Percentiles rank a stretch among this genome's conserved stretches.
phyloP scores from a whole-genome alignment of 2,797 vertebrate species.

The Pitangus sulphuratus region DNA sequence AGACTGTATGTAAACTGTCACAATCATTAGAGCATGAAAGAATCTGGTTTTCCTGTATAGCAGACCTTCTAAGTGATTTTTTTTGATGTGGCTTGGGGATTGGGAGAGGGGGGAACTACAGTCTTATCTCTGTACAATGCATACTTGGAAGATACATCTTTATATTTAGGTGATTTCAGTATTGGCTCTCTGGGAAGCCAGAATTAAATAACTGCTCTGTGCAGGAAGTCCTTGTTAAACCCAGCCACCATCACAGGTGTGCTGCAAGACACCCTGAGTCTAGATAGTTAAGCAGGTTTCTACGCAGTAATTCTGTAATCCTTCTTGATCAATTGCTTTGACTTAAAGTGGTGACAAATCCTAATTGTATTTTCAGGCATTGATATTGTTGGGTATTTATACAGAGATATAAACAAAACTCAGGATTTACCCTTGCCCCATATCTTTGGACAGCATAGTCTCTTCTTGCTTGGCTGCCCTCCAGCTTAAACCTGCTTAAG shows the following conservation, averaged over 20 bases:
- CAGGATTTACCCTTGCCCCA: background rate
- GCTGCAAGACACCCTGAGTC: background rate
- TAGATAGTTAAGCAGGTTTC: constrained; percentile 10
- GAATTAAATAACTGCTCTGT: background rate
- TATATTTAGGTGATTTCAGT: background rate
- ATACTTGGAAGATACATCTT: background rate
- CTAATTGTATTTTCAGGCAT: constrained; percentile 33
- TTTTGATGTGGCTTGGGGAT: background rate
- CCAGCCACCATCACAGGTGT: background rate
- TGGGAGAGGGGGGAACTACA: background rate
- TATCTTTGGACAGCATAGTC: background rate
- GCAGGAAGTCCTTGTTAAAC: background rate
- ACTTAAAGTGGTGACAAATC: constrained; percentile 4
- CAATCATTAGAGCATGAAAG: constrained; percentile 9
- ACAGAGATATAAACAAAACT: background rate
- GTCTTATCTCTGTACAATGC: background rate
- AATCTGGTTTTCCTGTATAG: background rate
- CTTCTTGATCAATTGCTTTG: constrained; percentile 38
- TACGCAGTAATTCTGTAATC: constrained; percentile 30
- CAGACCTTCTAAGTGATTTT: background rate
- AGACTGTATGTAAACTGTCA: constrained; percentile 43
- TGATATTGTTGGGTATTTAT: background rate
- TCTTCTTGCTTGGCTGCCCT: background rate
- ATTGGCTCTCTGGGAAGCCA: background rate
- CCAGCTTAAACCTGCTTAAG: constrained; percentile 4